phyloP scores from a whole-genome alignment of 2,888 invertebrate genomes.

The Rhynchonema sp. region DNA sequence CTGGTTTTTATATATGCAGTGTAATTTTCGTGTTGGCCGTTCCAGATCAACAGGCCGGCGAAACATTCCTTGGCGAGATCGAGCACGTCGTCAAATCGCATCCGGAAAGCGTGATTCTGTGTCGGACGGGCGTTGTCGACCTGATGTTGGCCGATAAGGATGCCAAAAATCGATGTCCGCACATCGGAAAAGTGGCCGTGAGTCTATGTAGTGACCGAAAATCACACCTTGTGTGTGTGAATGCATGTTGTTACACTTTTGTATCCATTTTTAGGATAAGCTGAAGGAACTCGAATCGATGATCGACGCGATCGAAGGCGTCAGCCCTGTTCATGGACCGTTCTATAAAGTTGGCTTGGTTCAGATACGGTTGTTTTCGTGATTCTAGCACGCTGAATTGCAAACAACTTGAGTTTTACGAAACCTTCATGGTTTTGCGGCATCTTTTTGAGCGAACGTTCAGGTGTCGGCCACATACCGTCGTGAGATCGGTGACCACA shows the following conservation, averaged over 20 bases:
- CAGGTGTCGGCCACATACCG: conserved; percentile 43
- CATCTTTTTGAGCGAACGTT: too few relatives aligned
- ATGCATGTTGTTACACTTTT: too few relatives aligned
- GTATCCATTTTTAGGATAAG: conserved; percentile 39
- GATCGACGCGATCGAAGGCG: conserved; percentile 69
- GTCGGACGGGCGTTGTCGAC: conserved; percentile 50
- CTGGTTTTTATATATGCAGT: too few relatives aligned
- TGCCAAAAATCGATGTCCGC: conserved; percentile 31
- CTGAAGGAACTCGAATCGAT: conserved; percentile 66
- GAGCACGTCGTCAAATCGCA: conserved; percentile 65
- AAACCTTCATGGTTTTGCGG: not conserved
- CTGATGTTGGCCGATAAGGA: conserved; percentile 31
- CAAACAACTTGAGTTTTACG: not conserved
- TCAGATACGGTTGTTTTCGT: not conserved
- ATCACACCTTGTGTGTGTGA: too few relatives aligned
- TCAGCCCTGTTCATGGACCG: conserved; percentile 75
- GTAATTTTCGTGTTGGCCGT: too few relatives aligned
- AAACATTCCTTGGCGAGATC: conserved; percentile 67
- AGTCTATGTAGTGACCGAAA: too few relatives aligned
- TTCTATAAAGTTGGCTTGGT: conserved; percentile 84
- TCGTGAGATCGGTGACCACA: conserved; percentile 60
- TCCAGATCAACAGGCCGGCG: conserved; percentile 56
- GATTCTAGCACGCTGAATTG: not conserved
- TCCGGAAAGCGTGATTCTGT: conserved; percentile 67
- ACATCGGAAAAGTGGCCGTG: conserved; percentile 20